These are phyloP conservation scores for Xestia ashworthii DNA, from an alignment of 2,888 invertebrate species.

Conservation along the genomic window DNA sequence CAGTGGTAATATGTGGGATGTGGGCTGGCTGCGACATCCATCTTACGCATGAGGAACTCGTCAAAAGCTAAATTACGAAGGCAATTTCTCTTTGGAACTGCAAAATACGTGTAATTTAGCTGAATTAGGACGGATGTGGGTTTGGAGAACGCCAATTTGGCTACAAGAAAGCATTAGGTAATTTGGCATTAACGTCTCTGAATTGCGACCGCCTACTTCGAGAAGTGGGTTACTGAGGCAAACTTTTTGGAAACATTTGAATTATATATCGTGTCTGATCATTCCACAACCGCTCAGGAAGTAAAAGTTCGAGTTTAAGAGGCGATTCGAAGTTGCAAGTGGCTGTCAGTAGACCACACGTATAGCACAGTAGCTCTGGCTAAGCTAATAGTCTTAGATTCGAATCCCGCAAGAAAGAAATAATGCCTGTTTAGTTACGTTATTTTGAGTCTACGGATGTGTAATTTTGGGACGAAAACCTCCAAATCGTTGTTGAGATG, in stretches of 20 bases:
- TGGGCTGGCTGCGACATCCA: slow-evolving; percentile 2
- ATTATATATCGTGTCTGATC: not conserved
- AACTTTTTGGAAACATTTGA: slow-evolving; percentile 16
- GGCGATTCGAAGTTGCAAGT: not conserved
- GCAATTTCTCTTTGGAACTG: slow-evolving; percentile 30
- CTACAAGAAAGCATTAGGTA: slow-evolving; percentile 40
- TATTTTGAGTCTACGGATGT: not conserved
- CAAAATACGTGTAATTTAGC: slow-evolving; percentile 44
- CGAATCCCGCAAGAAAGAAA: not conserved
- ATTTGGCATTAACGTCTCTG: slow-evolving; percentile 31
- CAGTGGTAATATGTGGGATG: not conserved
- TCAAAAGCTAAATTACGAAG: slow-evolving; percentile 32
- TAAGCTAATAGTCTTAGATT: not conserved
- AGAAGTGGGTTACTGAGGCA: slow-evolving; percentile 26
- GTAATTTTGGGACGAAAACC: not conserved
- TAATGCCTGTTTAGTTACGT: not conserved
- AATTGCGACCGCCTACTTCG: slow-evolving; percentile 25
- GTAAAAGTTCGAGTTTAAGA: not conserved
- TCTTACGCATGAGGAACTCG: slow-evolving; percentile 14
- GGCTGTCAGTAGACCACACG: not conserved
- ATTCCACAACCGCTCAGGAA: not conserved
- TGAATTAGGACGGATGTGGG: slow-evolving; percentile 37
- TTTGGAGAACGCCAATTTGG: slow-evolving; percentile 32
- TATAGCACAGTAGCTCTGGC: not conserved
- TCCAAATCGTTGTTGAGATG: not conserved